Percentiles rank a stretch among this genome's conserved stretches.
Evolutionary conservation across 2,797 vertebrate species (phyloP).

Genomic region (Loris lydekkerianus): DNA sequence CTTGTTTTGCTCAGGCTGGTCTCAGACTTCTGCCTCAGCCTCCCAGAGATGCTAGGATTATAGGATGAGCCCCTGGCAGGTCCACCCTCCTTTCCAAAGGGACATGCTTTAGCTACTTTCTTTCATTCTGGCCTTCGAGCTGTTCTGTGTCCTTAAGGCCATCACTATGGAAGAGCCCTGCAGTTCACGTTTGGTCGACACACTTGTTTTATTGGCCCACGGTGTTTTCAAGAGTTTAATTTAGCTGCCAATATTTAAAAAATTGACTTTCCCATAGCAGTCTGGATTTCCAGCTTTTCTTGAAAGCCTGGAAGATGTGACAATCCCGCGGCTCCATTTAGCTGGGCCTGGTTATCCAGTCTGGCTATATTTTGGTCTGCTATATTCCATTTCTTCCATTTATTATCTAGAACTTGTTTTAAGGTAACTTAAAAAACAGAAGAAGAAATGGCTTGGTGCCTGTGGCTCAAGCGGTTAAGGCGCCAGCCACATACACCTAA

Average conservation of each 20-base stretch:
- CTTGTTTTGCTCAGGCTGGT: too few species aligned
- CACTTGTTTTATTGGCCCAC: background rate
- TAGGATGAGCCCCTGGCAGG: too few species aligned
- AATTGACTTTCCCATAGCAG: background rate
- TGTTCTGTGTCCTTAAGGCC: background rate
- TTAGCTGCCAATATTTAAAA: slow-evolving; percentile 23
- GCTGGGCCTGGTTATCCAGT: rapidly evolving
- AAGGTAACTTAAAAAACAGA: background rate
- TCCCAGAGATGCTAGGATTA: too few species aligned
- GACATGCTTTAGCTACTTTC: background rate
- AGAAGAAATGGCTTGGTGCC: background rate
- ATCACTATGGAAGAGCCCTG: background rate
- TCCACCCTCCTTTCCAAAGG: background rate
- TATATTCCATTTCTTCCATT: background rate
- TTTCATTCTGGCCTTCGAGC: background rate
- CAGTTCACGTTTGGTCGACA: background rate
- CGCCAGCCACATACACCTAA: too few species aligned
- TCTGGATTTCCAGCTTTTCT: slow-evolving; percentile 26
- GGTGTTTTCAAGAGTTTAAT: slow-evolving; percentile 7
- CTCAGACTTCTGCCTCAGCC: too few species aligned
- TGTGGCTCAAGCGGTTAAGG: too few species aligned
- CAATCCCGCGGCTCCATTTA: background rate
- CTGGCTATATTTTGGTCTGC: background rate
- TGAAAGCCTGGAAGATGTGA: background rate
- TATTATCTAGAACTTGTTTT: background rate